These are phyloP conservation scores for Thinocorus orbignyianus DNA, from an alignment of 2,113 vertebrate species.

Conservation along the genomic window DNA sequence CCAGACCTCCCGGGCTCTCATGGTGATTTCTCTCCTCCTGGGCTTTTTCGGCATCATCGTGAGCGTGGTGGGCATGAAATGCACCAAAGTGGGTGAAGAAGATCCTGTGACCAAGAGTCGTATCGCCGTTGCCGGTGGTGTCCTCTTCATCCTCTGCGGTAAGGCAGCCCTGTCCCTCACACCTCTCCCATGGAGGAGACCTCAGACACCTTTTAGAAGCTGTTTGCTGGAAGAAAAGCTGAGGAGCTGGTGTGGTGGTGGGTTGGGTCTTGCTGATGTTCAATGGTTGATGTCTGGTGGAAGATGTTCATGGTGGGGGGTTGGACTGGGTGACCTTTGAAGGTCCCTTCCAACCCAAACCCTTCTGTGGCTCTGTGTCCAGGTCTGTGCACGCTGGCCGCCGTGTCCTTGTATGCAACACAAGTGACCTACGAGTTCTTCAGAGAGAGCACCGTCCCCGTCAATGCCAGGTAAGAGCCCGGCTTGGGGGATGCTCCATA, in stretches of 20 bases:
- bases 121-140: constrained; percentile 88
- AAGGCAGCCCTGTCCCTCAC: neutral
- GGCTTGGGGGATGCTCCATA: accelerated
- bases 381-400: constrained; percentile 91
- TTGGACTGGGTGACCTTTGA: neutral
- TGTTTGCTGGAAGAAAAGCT: neutral
- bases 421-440: constrained; percentile 95
- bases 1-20: constrained; percentile 92
- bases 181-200: neutral
- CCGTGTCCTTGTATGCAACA: constrained; percentile 93
- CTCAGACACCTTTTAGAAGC: neutral
- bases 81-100: constrained; percentile 94
- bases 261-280: neutral
- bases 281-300: accelerated
- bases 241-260: neutral
- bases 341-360: neutral
- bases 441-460: constrained; percentile 85
- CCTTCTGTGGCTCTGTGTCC: neutral
- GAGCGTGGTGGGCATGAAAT: constrained; percentile 97
- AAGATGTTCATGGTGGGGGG: neutral
- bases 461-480: constrained; percentile 86
- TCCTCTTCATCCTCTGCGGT: constrained; percentile 92
- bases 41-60: constrained; percentile 91
- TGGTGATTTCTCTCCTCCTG: constrained; percentile 93
- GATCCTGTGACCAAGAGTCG: constrained; percentile 89